Conservation (phyloP, 2,888 invertebrate species). For the Germaria angustata region DNA sequence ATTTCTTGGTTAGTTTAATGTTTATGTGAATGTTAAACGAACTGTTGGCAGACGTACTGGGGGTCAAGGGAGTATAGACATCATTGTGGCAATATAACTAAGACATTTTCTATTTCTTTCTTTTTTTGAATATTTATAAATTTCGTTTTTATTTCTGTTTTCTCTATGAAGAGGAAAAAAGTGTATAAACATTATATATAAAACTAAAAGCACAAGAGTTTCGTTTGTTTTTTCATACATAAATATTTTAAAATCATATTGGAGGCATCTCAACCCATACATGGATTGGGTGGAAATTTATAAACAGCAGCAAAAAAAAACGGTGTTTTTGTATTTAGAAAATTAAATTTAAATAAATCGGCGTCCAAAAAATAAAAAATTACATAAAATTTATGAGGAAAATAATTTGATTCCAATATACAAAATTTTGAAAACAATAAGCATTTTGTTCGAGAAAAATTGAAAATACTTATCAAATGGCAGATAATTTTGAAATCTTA, state of each 20-base stretch:
- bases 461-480: neutral
- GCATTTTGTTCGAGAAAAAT: neutral
- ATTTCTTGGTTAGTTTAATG: constrained; percentile 35
- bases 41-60: constrained; percentile 4
- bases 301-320: constrained; percentile 53
- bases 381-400: constrained; percentile 21
- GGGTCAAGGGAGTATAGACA: constrained; percentile 35
- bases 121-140: constrained; percentile 44
- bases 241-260: constrained; percentile 58
- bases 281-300: constrained; percentile 78
- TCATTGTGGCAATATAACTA: constrained; percentile 19
- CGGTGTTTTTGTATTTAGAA: constrained; percentile 38
- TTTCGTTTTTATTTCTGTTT: constrained; percentile 30
- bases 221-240: neutral
- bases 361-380: constrained; percentile 10
- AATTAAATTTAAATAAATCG: constrained; percentile 49
- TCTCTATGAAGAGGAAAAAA: constrained; percentile 48
- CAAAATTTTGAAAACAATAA: neutral
- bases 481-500: neutral
- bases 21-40: constrained; percentile 35
- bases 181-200: constrained; percentile 18
- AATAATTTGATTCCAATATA: constrained; percentile 1
- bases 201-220: constrained; percentile 30
- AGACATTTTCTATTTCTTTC: neutral
- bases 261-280: constrained; percentile 79